These are phyloP conservation scores for Rhynchonycteris naso DNA, from an alignment of 2,797 vertebrate species.

Conservation along the genomic window DNA sequence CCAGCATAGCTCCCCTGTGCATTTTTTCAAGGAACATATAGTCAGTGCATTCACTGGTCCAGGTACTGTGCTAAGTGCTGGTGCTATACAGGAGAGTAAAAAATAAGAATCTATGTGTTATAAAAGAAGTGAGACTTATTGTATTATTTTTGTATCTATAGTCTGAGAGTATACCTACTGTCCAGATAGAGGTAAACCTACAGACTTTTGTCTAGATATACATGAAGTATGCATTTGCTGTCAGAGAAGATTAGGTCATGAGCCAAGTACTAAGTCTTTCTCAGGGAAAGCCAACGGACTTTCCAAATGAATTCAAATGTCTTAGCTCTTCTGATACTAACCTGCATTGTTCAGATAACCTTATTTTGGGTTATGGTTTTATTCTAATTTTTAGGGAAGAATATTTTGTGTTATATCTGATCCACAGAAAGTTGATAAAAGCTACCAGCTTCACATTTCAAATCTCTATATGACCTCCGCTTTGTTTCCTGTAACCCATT, in stretches of 20 bases:
- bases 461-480: background rate
- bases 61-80: background rate
- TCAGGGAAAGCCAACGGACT: background rate
- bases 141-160: background rate
- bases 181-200: background rate
- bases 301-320: background rate
- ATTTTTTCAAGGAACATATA: background rate
- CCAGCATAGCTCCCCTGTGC: rapidly evolving
- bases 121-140: background rate
- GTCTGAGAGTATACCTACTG: background rate
- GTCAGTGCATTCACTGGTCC: background rate
- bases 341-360: rapidly evolving
- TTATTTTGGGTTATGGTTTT: background rate
- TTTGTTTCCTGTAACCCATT: background rate
- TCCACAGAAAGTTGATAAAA: background rate
- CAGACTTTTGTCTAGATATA: background rate
- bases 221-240: background rate
- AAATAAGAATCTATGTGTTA: background rate
- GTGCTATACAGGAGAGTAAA: rapidly evolving
- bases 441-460: background rate
- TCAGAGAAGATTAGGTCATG: background rate
- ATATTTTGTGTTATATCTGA: background rate
- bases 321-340: background rate
- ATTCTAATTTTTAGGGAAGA: background rate
- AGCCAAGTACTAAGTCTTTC: background rate